phyloP scores from a whole-genome alignment of 1,140 invertebrate species.

The Drosophila varians region DNA sequence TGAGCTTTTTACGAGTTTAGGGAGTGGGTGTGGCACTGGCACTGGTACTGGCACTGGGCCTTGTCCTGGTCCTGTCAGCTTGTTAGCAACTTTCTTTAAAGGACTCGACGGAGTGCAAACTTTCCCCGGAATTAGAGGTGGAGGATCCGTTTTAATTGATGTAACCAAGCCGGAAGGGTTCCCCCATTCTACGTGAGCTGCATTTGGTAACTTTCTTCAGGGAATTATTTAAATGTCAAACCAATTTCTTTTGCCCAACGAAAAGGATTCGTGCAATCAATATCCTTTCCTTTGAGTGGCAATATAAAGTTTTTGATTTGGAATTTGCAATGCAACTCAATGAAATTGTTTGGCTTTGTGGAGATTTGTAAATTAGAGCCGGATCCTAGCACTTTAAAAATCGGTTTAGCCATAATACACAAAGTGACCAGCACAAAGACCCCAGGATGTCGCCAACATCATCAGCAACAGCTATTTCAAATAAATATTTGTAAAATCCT shows the following conservation, averaged over 20 bases:
- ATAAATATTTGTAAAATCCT: conserved; percentile 56
- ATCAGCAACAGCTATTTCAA: conserved; percentile 19
- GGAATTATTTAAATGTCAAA: conserved; percentile 43
- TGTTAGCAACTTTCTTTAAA: conserved; percentile 53
- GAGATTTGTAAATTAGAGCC: not conserved
- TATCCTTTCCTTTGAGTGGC: conserved; percentile 36
- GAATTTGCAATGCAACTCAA: too few relatives aligned
- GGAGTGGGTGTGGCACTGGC: conserved; percentile 20
- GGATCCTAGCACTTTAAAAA: not conserved
- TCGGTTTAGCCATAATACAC: not conserved
- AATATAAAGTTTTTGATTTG: conserved; percentile 12
- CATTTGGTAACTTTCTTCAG: conserved; percentile 7
- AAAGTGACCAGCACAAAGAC: conserved; percentile 19
- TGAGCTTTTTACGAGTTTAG: conserved; percentile 52
- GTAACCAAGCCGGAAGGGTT: conserved; percentile 29
- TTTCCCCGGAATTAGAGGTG: conserved; percentile 53
- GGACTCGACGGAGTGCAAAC: conserved; percentile 27
- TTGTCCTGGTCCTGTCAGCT: conserved; percentile 10
- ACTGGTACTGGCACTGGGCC: not conserved
- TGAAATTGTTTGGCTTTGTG: too few relatives aligned
- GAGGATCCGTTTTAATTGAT: conserved; percentile 60
- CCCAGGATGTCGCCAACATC: conserved; percentile 14
- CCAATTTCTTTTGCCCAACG: conserved; percentile 23
- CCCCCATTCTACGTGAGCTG: conserved; percentile 22
- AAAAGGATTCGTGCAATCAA: conserved; percentile 23